Conservation (phyloP, 2,797 vertebrate genomes). For the Neosilurus mollespiculum region DNA sequence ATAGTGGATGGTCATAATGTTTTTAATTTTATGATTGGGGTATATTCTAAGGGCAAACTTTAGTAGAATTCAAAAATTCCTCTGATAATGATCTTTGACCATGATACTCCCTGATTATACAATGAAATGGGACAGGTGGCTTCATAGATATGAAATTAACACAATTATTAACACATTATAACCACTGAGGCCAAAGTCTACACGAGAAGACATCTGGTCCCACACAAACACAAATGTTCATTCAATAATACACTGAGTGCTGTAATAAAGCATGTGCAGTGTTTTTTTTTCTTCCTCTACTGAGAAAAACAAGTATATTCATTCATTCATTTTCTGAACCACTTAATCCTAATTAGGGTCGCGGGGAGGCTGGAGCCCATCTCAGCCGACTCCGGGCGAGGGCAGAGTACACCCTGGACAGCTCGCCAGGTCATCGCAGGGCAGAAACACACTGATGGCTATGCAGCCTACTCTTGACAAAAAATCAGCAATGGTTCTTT, state of each 20-base stretch:
- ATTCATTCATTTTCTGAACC: no score
- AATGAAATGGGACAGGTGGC: not conserved
- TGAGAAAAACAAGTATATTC: not conserved
- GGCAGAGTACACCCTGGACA: no score
- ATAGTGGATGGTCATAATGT: no score
- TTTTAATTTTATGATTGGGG: no score
- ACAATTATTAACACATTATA: slow-evolving; percentile 26
- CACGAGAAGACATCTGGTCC: slow-evolving; percentile 20
- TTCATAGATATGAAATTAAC: not conserved
- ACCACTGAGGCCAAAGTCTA: slow-evolving; percentile 67
- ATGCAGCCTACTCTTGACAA: no score
- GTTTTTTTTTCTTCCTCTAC: not conserved
- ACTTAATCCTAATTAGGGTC: no score
- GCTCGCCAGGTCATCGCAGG: no score
- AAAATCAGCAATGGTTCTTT: no score
- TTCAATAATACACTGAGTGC: not conserved
- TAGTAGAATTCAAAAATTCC: not conserved
- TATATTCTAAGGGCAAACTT: not conserved
- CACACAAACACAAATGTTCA: not conserved
- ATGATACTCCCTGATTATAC: not conserved
- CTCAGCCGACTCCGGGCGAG: no score
- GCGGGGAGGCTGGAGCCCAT: no score
- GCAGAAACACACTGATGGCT: no score
- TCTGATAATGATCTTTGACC: not conserved
- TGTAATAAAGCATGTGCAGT: not conserved